phyloP scores from a whole-genome alignment of 2,888 invertebrate species.

The Kryphioiulus occultus region DNA sequence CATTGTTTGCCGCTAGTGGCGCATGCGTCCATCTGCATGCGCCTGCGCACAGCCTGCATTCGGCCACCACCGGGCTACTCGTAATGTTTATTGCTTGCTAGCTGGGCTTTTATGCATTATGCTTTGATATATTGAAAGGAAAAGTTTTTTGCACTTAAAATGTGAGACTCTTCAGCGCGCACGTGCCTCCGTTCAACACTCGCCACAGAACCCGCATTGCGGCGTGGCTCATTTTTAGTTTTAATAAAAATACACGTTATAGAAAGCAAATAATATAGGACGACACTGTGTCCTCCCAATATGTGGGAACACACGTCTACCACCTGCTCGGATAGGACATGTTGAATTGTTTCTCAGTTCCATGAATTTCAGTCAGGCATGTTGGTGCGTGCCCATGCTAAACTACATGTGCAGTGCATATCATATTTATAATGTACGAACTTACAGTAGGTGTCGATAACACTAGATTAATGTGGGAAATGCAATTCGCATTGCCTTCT shows the following conservation, averaged over 20 bases:
- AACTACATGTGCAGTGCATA: too few relatives aligned
- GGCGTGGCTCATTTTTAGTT: neutral
- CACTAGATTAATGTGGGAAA: conserved; percentile 30
- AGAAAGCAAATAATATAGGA: neutral
- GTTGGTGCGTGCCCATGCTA: too few relatives aligned
- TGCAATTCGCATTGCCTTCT: neutral
- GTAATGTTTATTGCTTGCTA: neutral
- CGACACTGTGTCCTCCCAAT: neutral
- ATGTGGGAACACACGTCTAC: neutral
- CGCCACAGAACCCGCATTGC: neutral
- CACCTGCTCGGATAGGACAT: neutral
- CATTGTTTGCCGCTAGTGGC: conserved; percentile 3
- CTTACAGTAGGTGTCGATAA: neutral
- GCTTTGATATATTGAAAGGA: neutral
- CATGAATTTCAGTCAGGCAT: too few relatives aligned
- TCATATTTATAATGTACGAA: too few relatives aligned
- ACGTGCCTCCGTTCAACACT: neutral
- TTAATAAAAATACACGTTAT: neutral
- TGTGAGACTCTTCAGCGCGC: neutral
- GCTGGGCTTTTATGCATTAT: neutral
- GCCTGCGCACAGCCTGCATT: neutral
- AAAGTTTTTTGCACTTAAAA: conserved; percentile 20
- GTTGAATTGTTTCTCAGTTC: too few relatives aligned
- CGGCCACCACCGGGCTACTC: conserved; percentile 10
- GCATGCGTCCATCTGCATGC: neutral